These are phyloP conservation scores for Dasyprocta punctata DNA, from an alignment of 2,113 vertebrate genomes.

Conservation along the genomic window DNA sequence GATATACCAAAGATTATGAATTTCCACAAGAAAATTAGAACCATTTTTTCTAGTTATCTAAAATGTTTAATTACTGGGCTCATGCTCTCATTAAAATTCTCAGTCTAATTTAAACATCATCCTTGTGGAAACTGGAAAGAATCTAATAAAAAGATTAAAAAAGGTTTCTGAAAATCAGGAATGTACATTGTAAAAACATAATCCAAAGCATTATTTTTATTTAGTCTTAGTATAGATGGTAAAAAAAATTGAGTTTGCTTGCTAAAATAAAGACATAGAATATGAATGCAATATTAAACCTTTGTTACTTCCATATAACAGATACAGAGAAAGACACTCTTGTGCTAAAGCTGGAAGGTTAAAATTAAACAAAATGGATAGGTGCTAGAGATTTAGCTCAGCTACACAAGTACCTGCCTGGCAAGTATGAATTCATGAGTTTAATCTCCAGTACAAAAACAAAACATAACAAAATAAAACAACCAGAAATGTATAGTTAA, in stretches of 20 bases:
- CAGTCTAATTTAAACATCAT: neutral
- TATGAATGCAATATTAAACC: too few relatives aligned
- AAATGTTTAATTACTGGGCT: neutral
- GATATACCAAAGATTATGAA: neutral
- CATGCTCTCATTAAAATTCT: neutral
- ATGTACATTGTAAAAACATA: neutral
- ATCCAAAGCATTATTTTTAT: neutral
- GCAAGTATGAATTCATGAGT: too few relatives aligned
- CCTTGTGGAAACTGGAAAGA: neutral
- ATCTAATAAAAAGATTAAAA: neutral
- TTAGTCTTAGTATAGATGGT: neutral
- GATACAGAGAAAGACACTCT: neutral
- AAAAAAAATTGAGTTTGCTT: too few relatives aligned
- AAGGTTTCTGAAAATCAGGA: neutral
- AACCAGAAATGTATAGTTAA: neutral
- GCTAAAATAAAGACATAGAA: too few relatives aligned
- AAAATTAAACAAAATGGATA: neutral
- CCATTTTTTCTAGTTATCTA: neutral
- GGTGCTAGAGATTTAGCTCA: too few relatives aligned
- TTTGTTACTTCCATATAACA: neutral
- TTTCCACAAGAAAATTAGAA: neutral
- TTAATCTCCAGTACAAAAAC: too few relatives aligned
- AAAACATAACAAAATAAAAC: too few relatives aligned
- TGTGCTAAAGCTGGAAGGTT: neutral
- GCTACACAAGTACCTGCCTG: too few relatives aligned